phyloP scores from a whole-genome alignment of 2,888 invertebrate species.

The Eupithecia inturbata region DNA sequence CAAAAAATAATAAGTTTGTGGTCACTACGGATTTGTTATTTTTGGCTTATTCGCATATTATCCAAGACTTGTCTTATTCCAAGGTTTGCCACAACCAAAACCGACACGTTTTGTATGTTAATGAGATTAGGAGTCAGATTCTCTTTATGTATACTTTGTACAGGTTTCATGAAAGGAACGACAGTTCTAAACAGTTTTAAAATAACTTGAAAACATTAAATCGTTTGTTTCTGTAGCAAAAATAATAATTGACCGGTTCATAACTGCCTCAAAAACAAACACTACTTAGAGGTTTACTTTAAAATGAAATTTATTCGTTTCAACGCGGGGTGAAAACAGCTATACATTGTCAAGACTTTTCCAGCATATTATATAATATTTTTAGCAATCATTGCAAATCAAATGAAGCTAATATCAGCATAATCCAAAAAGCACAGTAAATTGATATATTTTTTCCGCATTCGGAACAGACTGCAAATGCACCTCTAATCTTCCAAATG shows the following conservation, averaged over 20 bases:
- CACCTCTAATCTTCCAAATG: background rate
- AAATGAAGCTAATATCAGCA: background rate
- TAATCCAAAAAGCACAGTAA: background rate
- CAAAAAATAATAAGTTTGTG: conserved; percentile 58
- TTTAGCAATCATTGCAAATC: background rate
- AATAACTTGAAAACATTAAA: background rate
- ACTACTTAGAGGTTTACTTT: background rate
- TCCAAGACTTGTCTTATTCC: conserved; percentile 51
- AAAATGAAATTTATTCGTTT: background rate
- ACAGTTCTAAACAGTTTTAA: background rate
- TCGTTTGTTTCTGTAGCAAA: background rate
- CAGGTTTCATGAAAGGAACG: background rate
- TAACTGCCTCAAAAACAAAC: background rate
- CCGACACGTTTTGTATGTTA: conserved; percentile 52
- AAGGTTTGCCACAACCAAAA: conserved; percentile 49
- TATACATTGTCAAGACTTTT: background rate
- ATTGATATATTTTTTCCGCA: background rate
- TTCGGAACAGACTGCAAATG: background rate
- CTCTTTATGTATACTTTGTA: conserved; percentile 6
- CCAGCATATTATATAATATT: no score
- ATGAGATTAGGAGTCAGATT: conserved; percentile 51
- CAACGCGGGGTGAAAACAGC: background rate
- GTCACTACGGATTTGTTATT: conserved; percentile 45
- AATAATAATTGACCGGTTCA: background rate
- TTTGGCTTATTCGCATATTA: conserved; percentile 29